Percentiles rank a stretch among this genome's conserved stretches.
Evolutionary conservation across 2,797 vertebrate genomes (phyloP).

Genomic region (Sebastes steindachneri): DNA sequence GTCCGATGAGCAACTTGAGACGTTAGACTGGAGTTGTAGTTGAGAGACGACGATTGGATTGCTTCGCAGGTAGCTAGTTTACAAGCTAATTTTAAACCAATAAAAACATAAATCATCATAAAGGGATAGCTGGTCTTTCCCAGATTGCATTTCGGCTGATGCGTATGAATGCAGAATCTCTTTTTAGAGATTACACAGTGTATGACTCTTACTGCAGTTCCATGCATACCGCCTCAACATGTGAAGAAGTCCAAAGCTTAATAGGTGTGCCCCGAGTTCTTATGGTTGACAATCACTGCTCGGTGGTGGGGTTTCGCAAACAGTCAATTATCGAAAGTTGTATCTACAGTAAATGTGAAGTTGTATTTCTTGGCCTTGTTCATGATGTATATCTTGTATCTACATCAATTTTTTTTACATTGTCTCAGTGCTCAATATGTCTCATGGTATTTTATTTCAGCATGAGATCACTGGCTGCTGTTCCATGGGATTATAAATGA

Average conservation of each 20-base stretch:
- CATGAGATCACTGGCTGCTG: not conserved
- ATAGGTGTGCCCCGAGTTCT: not conserved
- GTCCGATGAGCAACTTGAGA: not conserved
- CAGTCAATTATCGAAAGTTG: not conserved
- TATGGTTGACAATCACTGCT: not conserved
- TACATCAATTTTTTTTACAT: not conserved
- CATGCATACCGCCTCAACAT: not conserved
- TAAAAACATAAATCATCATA: not conserved
- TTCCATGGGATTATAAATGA: conserved; percentile 16
- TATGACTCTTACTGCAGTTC: not conserved
- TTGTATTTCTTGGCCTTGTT: not conserved
- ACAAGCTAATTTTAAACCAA: not conserved
- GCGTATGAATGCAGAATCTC: not conserved
- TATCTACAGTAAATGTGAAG: not conserved
- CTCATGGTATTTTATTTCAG: not conserved
- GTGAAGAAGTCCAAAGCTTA: not conserved
- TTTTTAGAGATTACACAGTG: not conserved
- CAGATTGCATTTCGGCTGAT: not conserved
- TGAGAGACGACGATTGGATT: not conserved
- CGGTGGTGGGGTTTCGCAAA: too few species aligned
- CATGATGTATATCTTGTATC: too few species aligned
- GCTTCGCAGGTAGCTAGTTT: not conserved
- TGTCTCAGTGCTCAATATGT: not conserved
- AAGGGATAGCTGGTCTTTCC: too few species aligned
- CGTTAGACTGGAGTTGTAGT: not conserved